These are phyloP conservation scores for Aphis craccivora DNA, from an alignment of 1,140 invertebrate genomes.

Conservation along the genomic window DNA sequence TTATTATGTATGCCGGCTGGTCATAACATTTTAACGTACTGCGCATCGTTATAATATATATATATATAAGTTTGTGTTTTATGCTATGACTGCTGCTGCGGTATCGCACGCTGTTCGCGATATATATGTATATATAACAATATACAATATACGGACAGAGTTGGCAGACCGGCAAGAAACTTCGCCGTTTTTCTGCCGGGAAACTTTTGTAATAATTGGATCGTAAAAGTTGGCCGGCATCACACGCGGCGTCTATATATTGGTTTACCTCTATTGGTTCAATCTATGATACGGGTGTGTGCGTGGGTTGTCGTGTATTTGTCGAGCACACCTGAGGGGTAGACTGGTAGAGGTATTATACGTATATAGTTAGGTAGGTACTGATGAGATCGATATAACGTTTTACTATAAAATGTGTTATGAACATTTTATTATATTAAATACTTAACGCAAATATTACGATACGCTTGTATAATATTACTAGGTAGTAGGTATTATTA, in stretches of 20 bases:
- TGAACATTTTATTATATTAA: background rate
- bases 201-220: slow-evolving; percentile 55
- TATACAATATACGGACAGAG: background rate
- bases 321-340: background rate
- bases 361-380: background rate
- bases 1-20: background rate
- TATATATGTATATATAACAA: background rate
- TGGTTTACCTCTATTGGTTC: slow-evolving; percentile 44
- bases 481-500: too few species aligned
- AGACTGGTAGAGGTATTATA: background rate
- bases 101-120: background rate
- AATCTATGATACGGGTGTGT: background rate
- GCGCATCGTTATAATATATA: background rate
- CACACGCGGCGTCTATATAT: background rate
- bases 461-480: too few species aligned
- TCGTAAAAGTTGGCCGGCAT: slow-evolving; percentile 48
- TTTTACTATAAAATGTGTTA: slow-evolving; percentile 25
- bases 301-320: background rate
- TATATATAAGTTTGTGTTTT: background rate
- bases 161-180: slow-evolving; percentile 44
- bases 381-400: slow-evolving; percentile 37
- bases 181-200: slow-evolving; percentile 14
- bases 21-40: background rate
- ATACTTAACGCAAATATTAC: background rate
- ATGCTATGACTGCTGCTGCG: background rate